Base-by-base conservation (phyloP, 2,113 vertebrate species). In the Prunella himalayana region DNA sequence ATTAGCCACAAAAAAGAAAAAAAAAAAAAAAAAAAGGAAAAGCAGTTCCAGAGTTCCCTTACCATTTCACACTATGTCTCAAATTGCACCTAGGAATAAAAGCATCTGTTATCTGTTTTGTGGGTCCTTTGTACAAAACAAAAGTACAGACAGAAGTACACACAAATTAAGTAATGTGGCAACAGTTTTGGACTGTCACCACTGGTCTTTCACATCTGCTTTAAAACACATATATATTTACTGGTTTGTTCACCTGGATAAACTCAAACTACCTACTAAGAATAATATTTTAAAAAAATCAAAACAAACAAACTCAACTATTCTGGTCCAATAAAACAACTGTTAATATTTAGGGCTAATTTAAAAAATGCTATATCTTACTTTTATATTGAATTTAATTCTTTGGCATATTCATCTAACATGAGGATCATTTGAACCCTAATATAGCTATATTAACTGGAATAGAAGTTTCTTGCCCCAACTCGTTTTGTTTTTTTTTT, bases 401-500 rank as follows among this genome's bases (percentile, higher is more conserved):
- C 18, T 77, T 72, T 54, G 54, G 18, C 10, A 6, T 30, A n/a
- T 7, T 54, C 17, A 49, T n/a, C 27, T 53, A 66, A 80, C 7
- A 41, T 23, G 19, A 87, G 10, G n/a, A 69, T 50, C 23, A 28
- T 41, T 4, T 78, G 23, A 89, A 81, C 14, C 28, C 25, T 78
- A 63, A 45, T 12, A 73, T 1, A 84, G 30, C 11, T 50, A 13
- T 13, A 70, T 37, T 41, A 22, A 87, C 72, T 59, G 61, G 28
- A 70, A 87, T 8, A 75, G 30, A 82, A 75, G 41, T n/a, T 89
- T 84, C 64, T 56, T 88, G 37, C 3, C 16, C 31, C 17, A 59
- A 1, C 1, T 8, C 13, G 1, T 0, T 10, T 21, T 33, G 47
- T 30, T 54, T 25, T 47, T 59, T 1, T 15, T 31, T 56, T 56